Evolutionary conservation across 1,140 invertebrate genomes (phyloP), one percentile per base, ranked within the genome.

Genomic region (Onthophagus taurus): DNA sequence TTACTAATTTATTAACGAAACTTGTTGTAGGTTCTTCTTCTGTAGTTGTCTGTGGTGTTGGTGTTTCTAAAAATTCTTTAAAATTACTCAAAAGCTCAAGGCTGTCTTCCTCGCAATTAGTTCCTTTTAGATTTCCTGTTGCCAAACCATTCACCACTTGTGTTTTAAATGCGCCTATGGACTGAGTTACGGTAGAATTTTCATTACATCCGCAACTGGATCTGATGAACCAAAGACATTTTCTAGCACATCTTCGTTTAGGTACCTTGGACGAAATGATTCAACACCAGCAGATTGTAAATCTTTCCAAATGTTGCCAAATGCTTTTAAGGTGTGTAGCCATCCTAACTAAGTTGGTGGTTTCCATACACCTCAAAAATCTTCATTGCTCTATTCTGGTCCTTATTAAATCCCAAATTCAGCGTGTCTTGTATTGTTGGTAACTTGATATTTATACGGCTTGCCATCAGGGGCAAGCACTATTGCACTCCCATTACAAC

Each of bases 351-450:
- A n/a, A 26, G 24, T 7, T 26, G 24, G 24, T 7, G 24, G 24
- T 26, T 26, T 26, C 24, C 24, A 26, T 26, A 26, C 24, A 26
- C n/a, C n/a, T n/a, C n/a, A n/a, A n/a, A n/a, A n/a, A n/a, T n/a
- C n/a, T n/a, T n/a, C n/a, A n/a, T n/a, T n/a, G n/a, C n/a, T n/a
- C n/a, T n/a, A n/a, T n/a, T n/a, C n/a, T n/a, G n/a, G n/a, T n/a
- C n/a, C n/a, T n/a, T n/a, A n/a, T n/a, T n/a, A n/a, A n/a, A n/a
- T n/a, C n/a, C n/a, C n/a, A n/a, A n/a, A n/a, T n/a, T n/a, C n/a
- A n/a, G n/a, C n/a, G n/a, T n/a, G n/a, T n/a, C n/a, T n/a, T n/a
- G n/a, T n/a, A n/a, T n/a, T n/a, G n/a, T n/a, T n/a, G n/a, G n/a
- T n/a, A n/a, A n/a, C n/a, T n/a, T n/a, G n/a, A n/a, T n/a, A n/a